Evolutionary conservation across 2,113 vertebrate genomes (phyloP).

Genomic region (Redunca redunca): DNA sequence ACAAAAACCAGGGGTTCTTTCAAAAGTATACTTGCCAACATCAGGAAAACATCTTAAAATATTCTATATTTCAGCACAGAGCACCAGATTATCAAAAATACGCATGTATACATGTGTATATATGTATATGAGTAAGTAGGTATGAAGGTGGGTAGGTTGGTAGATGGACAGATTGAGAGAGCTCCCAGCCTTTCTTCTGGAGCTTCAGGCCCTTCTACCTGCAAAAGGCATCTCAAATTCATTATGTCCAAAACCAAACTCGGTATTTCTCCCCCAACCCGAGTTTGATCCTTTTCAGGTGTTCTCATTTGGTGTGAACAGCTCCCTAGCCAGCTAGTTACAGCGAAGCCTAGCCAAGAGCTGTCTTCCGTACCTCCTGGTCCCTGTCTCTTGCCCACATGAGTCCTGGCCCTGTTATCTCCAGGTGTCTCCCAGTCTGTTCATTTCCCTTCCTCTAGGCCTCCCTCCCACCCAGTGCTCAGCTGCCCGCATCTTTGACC

Average conservation of each 20-base stretch:
- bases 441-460: background rate
- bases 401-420: background rate
- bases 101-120: fast-evolving
- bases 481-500: background rate
- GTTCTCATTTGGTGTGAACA: background rate
- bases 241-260: background rate
- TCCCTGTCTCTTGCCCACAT: background rate
- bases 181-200: background rate
- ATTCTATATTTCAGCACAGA: background rate
- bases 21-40: background rate
- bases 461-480: background rate
- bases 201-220: background rate
- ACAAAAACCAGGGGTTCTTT: background rate
- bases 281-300: background rate
- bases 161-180: background rate
- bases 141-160: background rate
- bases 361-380: background rate
- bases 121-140: background rate
- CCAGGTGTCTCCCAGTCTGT: background rate
- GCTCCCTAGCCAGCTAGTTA: background rate
- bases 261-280: background rate
- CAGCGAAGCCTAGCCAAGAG: background rate
- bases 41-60: background rate
- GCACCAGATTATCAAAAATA: background rate
- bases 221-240: background rate